Evolutionary conservation across 2,888 invertebrate species (phyloP), one percentile per base, ranked within the genome.

Genomic region (Brachynemurus nebulosus): DNA sequence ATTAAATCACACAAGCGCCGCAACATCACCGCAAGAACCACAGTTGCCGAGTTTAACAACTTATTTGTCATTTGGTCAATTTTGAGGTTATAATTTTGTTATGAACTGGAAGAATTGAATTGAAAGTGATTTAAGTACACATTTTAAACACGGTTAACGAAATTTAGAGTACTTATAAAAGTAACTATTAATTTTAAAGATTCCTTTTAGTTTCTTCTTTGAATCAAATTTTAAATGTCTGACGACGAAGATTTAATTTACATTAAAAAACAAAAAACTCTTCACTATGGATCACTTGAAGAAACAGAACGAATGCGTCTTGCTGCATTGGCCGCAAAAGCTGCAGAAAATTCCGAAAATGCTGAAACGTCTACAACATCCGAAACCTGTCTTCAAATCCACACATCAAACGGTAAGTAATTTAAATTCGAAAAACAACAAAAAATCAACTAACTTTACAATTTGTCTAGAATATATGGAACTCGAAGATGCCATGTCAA

Each of bases 211-310:
- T n/a, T n/a, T n/a, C n/a, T n/a, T n/a, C n/a, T n/a, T n/a, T n/a
- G n/a, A n/a, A n/a, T n/a, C n/a, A n/a, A n/a, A n/a, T n/a, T n/a
- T n/a, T n/a, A 1, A 11, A 82, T 88, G 88, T 88, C 86, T 2
- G 90, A 92, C 63, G 91, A 88, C 46, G 82, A 86, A 46, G 86
- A 86, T 57, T 63, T 83, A 38, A 66, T 76, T 38, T 74, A 81
- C 48, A 71, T 79, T 1, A 86, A 89, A 61, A 80, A 81, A 50
- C 72, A 72, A 45, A 82, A 82, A 61, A 78, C 78, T 1, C 72
- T 91, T 40, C 86, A 91, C 58, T 92, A 91, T 76, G 91, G 91
- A 11, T 90, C 91, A 1, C 62, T 92, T 58, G 92, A 92, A 61
- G 90, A 90, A 57, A 70, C 75, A 23, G 91, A 91, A 64, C 74